Evolutionary conservation across 1,140 invertebrate species (phyloP).

Genomic region (Brachionus koreanus): DNA sequence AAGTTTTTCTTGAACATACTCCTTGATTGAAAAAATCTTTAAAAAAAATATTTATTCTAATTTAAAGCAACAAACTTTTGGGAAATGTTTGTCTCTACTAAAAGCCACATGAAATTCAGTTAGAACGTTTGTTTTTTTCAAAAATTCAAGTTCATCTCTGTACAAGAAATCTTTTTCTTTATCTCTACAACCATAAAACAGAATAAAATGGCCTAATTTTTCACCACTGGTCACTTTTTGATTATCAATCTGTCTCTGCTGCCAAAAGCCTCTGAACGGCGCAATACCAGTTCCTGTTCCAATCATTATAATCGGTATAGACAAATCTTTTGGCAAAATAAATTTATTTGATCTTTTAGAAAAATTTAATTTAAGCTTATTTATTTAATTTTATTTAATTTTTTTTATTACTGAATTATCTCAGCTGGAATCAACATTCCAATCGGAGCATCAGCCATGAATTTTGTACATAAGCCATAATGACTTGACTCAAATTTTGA

Average conservation of each 20-base stretch:
- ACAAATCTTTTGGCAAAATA: neutral
- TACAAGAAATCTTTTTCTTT: conserved; percentile 75
- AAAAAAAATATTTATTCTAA: no score
- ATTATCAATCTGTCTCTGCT: neutral
- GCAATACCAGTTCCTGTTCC: conserved; percentile 22
- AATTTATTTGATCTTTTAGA: conserved; percentile 48
- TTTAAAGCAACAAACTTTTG: no score
- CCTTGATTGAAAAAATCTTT: no score
- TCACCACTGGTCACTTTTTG: neutral
- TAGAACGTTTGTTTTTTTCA: conserved; percentile 70
- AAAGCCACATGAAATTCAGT: conserved; percentile 76
- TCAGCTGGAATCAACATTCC: no score
- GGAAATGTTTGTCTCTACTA: conserved; percentile 73
- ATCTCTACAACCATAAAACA: conserved; percentile 82
- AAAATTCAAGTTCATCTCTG: conserved; percentile 72
- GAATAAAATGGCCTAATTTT: conserved; percentile 66
- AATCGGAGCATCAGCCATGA: conserved; percentile 62
- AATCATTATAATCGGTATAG: conserved; percentile 34
- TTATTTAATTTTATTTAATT: conserved; percentile 55
- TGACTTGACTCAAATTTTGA: conserved; percentile 70
- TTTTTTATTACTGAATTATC: conserved; percentile 76
- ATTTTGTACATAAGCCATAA: conserved; percentile 89
- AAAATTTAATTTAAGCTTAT: conserved; percentile 50
- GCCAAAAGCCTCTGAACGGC: conserved; percentile 36
- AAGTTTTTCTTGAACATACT: conserved; percentile 90